Evolutionary conservation across 2,888 invertebrate genomes (phyloP), one percentile per base, ranked within the genome.

Genomic region (Stegana nigrithorax): DNA sequence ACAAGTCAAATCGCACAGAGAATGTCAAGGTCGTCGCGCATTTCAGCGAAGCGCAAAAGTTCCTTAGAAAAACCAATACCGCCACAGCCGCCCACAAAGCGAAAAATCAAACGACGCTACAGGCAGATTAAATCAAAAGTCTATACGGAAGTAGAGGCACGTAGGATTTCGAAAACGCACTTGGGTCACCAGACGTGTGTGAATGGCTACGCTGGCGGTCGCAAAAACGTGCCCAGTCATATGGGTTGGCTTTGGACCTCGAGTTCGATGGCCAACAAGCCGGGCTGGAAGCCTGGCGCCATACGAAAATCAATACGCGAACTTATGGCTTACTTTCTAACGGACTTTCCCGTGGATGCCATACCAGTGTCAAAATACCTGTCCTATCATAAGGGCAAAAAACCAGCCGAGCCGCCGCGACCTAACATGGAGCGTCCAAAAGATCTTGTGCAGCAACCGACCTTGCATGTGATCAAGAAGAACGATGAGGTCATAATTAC

Each of bases 191-290:
- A 87, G 65, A 79, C 86, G 64, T 90, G 90, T 72, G 81, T 87
- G 10, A 88, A 87, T 65, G 79, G 86, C 65, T 90, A 90, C 73
- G 83, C 87, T 1, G 77, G 84, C 25, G 86, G 87, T 0, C 87
- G 87, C 0, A 84, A 86, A 26, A 85, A 87, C 6, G 90, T 91
- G 0, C 91, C 91, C 0, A 82, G 87, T 0, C 83, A 87, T 45
- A 91, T 91, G 91, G 91, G 91, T 0, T 91, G 91, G 91, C 77
- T 90, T 26, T 91, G 91, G 91, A 90, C 81, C 7, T 65, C 75
- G 1, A 66, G 79, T 55, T 75, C 77, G 0, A 45, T 68, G 14
- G 81, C 75, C 2, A 58, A 69, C 25, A 66, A 69, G 0, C 75
- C 73, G 0, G 84, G 84, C 1, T 85, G 85, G 85, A 80, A 77